Evolutionary conservation across 2,797 vertebrate species (phyloP), one percentile per base, ranked within the genome.

Genomic region (Okamejei kenojei): DNA sequence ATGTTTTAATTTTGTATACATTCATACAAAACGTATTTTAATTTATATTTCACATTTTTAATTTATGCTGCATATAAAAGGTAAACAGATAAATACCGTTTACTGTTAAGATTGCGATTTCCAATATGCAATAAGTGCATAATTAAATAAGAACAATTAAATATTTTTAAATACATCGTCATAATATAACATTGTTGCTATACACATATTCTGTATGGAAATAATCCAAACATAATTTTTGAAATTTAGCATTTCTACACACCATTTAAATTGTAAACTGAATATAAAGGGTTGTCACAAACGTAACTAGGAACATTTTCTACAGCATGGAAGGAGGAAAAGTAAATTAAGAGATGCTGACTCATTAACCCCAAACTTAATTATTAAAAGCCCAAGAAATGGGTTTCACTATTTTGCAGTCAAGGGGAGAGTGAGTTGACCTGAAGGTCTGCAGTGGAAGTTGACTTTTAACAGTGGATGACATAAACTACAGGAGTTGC

Each of bases 161-260:
- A 8, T 88, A 19, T 58, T 35, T 68, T 68, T 68, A 84, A 82
- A n/a, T 45, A 54, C 65, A 21, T 21, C 21, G 19, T 84, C 54
- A 29, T 11, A 23, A 9, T 17, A n/a, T 29, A 63, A 86, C 63
- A 86, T 63, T 68, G 84, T 68, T 88, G 84, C 84, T 65, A 65
- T 86, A 63, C 13, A 8, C 13, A n/a, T 61, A 84, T 54, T 29
- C 11, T 15, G 26, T 63, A 68, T 21, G 32, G n/a, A 1, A 19
- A 88, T 68, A 32, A 68, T 19, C 63, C 84, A 88, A 65, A 88
- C 63, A 68, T 88, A 61, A n/a, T 65, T 88, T 88, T 88, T 88
- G 84, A 88, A 88, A 88, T 65, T 65, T 58, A n/a, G 61, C 29
- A 86, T 63, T 86, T 32, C 11, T 17, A 35, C n/a, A 35, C 17